Conservation (phyloP, 2,888 invertebrate species). For the Orchestes rusci region DNA sequence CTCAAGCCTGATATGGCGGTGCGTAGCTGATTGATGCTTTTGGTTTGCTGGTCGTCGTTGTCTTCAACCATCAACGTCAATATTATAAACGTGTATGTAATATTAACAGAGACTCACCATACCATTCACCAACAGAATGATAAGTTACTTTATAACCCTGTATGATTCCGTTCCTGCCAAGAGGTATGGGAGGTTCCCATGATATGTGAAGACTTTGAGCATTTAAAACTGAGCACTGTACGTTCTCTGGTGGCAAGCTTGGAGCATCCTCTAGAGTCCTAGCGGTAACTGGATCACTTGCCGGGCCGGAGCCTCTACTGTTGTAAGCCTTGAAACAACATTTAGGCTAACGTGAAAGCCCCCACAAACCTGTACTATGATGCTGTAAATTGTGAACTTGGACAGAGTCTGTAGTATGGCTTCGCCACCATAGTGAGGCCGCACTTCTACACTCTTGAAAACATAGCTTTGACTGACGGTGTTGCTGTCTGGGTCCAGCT, state of each 20-base stretch:
- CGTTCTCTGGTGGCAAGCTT: constrained; percentile 74
- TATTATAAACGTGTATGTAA: not conserved
- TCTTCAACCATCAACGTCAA: constrained; percentile 45
- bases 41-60: constrained; percentile 69
- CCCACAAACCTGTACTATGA: constrained; percentile 63
- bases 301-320: constrained; percentile 77
- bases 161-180: constrained; percentile 77
- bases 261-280: constrained; percentile 84
- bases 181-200: constrained; percentile 75
- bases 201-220: constrained; percentile 79
- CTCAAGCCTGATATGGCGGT: constrained; percentile 68
- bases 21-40: constrained; percentile 61
- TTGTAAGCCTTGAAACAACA: constrained; percentile 66
- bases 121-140: constrained; percentile 71
- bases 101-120: too few species aligned
- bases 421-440: constrained; percentile 65
- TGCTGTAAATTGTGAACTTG: constrained; percentile 73
- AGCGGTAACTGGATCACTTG: constrained; percentile 70
- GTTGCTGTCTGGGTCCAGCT: constrained; percentile 40
- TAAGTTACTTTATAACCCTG: constrained; percentile 81
- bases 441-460: constrained; percentile 68
- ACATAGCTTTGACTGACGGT: constrained; percentile 51
- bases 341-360: too few species aligned
- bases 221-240: constrained; percentile 73
- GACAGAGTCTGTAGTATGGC: constrained; percentile 62